Evolutionary conservation across 2,888 invertebrate genomes (phyloP), one percentile per base, ranked within the genome.

Genomic region (Phortica magna): DNA sequence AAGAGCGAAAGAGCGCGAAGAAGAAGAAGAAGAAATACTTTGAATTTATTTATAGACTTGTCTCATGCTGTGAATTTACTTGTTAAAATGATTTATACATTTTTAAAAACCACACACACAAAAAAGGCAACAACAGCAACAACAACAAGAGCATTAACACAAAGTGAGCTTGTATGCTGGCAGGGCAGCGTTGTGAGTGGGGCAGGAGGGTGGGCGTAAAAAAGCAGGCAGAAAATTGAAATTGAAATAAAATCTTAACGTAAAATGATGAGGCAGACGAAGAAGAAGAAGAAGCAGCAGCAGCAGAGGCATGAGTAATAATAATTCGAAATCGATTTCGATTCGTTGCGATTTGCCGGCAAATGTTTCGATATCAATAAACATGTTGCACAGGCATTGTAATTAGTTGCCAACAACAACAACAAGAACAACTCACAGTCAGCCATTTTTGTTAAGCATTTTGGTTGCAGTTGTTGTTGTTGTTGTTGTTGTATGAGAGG

Each of bases 61-160:
- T 90, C 90, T 90, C 90, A 90, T 90, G 90, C 90, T 90, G 90
- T 89, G 90, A 88, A 84, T 87, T 85, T 84, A 87, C 87, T 89
- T 89, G 89, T 87, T 88, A 86, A 83, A 84, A 90, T 91, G 91
- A 91, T 91, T 90, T 90, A 91, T 90, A 89, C 86, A 88, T 89
- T 87, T 89, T 90, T 89, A 89, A 91, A 83, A 89, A 89, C 89
- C 84, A 77, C 80, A 82, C 84, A 77, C 80, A 82, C 77, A 79
- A 77, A 82, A 78, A 78, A 42, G 57, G 68, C 71, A 67, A 65
- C 65, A 64, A 59, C 57, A 41, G 22, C 4, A 22, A n/a, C 61
- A 61, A 10, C 17, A 17, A 5, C 22, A 61, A 12, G 6, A 59
- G 5, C 59, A 19, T 19, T 19, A 61, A 22, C n/a, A 22, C 1